phyloP scores from a whole-genome alignment of 1,140 invertebrate species.

The Ostrea edulis region DNA sequence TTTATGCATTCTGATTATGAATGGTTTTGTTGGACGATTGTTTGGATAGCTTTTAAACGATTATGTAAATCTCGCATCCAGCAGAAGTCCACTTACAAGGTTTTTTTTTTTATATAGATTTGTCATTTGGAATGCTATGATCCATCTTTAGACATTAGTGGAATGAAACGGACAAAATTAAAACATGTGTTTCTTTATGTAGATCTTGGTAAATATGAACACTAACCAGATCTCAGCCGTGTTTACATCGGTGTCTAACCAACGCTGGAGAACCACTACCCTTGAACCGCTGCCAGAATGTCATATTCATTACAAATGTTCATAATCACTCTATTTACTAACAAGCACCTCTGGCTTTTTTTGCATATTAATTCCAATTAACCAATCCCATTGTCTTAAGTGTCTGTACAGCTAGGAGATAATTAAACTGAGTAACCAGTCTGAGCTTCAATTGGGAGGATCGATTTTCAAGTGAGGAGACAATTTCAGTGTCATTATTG shows the following conservation, averaged over 20 bases:
- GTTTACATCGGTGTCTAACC: slow-evolving; percentile 15
- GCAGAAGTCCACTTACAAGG: background rate
- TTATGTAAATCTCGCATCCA: background rate
- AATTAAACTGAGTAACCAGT: slow-evolving; percentile 2
- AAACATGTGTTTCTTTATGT: background rate
- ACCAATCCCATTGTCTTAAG: background rate
- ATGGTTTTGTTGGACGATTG: background rate
- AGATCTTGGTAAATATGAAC: slow-evolving; percentile 18
- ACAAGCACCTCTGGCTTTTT: background rate
- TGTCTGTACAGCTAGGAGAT: slow-evolving; percentile 11
- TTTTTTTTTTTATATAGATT: background rate
- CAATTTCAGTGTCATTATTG: background rate
- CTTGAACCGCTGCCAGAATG: slow-evolving; percentile 20
- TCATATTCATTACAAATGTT: slow-evolving; percentile 35
- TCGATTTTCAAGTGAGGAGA: slow-evolving; percentile 17
- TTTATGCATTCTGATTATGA: background rate
- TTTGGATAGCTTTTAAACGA: background rate
- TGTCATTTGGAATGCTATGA: slow-evolving; percentile 3
- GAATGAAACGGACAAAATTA: background rate
- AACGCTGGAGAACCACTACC: slow-evolving; percentile 5
- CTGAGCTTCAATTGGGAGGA: slow-evolving; percentile 2
- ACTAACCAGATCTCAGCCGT: background rate
- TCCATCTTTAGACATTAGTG: background rate
- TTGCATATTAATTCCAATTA: slow-evolving; percentile 34
- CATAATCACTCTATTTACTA: slow-evolving; percentile 29